These are phyloP conservation scores for Kryptopterus vitreolus DNA, from an alignment of 2,797 vertebrate genomes.

Conservation along the genomic window DNA sequence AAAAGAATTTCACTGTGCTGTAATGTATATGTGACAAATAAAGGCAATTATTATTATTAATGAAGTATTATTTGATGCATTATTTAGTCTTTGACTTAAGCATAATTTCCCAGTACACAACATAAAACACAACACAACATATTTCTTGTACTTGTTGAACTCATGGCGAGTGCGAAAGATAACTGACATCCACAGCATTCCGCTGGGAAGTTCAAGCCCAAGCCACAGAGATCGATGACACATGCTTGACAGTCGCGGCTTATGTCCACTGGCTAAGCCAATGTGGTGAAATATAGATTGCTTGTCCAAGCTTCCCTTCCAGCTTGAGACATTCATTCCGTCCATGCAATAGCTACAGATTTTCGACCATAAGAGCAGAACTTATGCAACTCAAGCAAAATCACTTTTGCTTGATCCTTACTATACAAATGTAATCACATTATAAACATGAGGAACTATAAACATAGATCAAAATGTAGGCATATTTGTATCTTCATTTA, in stretches of 20 bases:
- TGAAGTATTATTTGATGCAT: not conserved
- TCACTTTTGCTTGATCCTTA: not conserved
- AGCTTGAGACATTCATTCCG: constrained; percentile 32
- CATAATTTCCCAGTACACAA: not conserved
- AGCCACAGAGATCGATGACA: constrained; percentile 53
- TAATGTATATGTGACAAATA: too few relatives aligned
- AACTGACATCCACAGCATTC: constrained; percentile 51
- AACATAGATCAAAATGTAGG: too few relatives aligned
- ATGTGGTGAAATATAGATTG: constrained; percentile 53
- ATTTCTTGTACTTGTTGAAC: constrained; percentile 17
- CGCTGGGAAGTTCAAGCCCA: constrained; percentile 45
- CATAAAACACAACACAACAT: constrained; percentile 16
- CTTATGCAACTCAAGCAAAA: not conserved
- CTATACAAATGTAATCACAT: not conserved
- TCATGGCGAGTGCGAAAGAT: constrained; percentile 33
- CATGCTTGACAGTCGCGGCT: constrained; percentile 42
- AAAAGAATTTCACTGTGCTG: too few relatives aligned
- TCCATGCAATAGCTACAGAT: constrained; percentile 8
- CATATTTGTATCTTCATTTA: not conserved
- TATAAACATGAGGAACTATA: not conserved
- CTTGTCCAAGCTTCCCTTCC: constrained; percentile 46
- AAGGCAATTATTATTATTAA: too few relatives aligned
- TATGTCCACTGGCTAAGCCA: constrained; percentile 41
- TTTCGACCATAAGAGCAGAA: not conserved
- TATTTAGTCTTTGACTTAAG: not conserved